These are phyloP conservation scores for Neoitamus cyanurus DNA, from an alignment of 2,888 invertebrate genomes.

Conservation along the genomic window DNA sequence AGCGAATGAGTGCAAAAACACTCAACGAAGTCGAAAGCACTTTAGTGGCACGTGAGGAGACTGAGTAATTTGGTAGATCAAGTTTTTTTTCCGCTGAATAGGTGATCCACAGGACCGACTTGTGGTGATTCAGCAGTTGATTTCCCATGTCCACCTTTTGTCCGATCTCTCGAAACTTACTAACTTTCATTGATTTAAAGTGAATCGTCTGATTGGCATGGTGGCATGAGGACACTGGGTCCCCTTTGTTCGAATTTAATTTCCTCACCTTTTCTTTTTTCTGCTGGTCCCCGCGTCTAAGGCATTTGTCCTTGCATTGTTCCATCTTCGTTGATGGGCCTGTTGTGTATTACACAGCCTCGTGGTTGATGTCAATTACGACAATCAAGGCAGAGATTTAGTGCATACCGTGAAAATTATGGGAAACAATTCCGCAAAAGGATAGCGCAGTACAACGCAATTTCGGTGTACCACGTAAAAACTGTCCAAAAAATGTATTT, in stretches of 20 bases:
- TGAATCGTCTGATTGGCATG: slow-evolving; percentile 33
- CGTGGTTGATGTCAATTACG: slow-evolving; percentile 41
- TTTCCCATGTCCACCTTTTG: slow-evolving; percentile 24
- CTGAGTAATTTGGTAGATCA: slow-evolving; percentile 7
- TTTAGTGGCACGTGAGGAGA: slow-evolving; percentile 29
- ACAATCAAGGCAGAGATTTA: slow-evolving; percentile 29
- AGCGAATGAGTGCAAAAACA: neutral
- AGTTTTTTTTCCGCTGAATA: slow-evolving; percentile 15
- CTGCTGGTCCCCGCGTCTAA: neutral
- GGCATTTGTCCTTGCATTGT: slow-evolving; percentile 43
- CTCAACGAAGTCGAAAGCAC: slow-evolving; percentile 36
- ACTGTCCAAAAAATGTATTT: neutral
- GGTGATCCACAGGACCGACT: neutral
- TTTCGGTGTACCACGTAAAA: neutral
- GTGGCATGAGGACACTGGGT: neutral
- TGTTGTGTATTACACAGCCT: slow-evolving; percentile 21
- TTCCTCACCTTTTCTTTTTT: neutral
- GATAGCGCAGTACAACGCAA: neutral
- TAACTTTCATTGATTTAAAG: slow-evolving; percentile 39
- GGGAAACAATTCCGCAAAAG: neutral
- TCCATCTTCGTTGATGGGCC: slow-evolving; percentile 7
- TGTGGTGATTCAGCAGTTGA: slow-evolving; percentile 3
- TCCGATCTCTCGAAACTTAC: slow-evolving; percentile 15
- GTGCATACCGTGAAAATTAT: slow-evolving; percentile 21
- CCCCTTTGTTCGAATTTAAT: slow-evolving; percentile 35